Percentiles rank a stretch among this genome's conserved stretches.
Evolutionary conservation across 2,888 invertebrate species (phyloP).

Genomic region (Cheilosia vernalis): DNA sequence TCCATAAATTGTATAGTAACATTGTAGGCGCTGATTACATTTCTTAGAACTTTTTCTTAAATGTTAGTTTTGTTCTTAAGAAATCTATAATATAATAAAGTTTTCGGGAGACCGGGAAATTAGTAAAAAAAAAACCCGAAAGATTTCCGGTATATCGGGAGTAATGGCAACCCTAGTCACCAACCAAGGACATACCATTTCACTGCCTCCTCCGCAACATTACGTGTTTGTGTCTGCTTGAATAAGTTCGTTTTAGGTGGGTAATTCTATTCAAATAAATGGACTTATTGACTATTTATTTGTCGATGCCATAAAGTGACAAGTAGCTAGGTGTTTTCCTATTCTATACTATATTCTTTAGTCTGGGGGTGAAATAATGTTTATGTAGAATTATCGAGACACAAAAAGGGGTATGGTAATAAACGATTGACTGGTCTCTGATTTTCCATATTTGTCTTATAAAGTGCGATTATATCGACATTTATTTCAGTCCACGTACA

Average conservation of each 20-base stretch:
- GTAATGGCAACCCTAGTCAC: neutral
- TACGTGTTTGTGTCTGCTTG: conserved; percentile 2
- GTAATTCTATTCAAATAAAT: conserved; percentile 70
- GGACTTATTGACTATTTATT: conserved; percentile 70
- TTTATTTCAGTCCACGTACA: no score
- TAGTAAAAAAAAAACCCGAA: no score
- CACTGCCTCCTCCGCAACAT: neutral
- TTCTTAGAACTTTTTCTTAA: no score
- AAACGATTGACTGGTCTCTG: conserved; percentile 44
- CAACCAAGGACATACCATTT: neutral
- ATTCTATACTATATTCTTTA: no score
- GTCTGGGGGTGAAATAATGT: conserved; percentile 7
- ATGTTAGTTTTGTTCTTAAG: no score
- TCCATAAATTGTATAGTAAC: no score
- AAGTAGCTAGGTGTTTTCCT: conserved; percentile 51
- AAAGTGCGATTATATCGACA: no score
- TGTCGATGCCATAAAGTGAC: conserved; percentile 56
- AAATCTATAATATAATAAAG: no score
- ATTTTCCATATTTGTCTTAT: conserved; percentile 53
- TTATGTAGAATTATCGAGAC: conserved; percentile 25
- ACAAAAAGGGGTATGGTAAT: neutral
- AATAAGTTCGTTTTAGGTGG: conserved; percentile 34
- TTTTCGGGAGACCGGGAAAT: no score
- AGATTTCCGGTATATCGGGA: no score
- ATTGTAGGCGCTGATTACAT: no score